These are phyloP conservation scores for Monopis laevigella DNA, from an alignment of 2,888 invertebrate species.

Conservation along the genomic window DNA sequence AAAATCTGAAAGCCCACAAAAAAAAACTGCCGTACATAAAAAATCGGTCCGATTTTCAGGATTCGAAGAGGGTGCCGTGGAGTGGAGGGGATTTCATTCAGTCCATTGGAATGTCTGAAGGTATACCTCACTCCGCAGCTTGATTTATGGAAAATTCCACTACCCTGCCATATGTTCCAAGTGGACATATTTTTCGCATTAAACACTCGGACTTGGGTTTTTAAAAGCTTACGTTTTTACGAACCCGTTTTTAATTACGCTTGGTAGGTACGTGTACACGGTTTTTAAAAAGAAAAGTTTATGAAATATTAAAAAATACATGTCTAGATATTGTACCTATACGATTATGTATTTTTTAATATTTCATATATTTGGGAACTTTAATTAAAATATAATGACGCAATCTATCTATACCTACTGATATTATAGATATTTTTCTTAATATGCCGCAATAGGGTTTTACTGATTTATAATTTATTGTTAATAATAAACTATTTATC, in stretches of 20 bases:
- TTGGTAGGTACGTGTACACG: not conserved
- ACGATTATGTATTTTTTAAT: too few species aligned
- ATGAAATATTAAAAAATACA: too few species aligned
- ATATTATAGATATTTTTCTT: too few species aligned
- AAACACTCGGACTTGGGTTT: slow-evolving; percentile 20
- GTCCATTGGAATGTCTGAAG: slow-evolving; percentile 5
- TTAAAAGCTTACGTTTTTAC: not conserved
- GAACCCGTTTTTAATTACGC: not conserved
- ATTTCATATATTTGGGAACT: not conserved
- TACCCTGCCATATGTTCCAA: slow-evolving; percentile 21
- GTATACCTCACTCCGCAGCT: slow-evolving; percentile 13
- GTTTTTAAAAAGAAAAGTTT: not conserved
- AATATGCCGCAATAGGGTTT: too few species aligned
- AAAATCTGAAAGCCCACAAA: not conserved
- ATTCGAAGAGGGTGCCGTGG: not conserved
- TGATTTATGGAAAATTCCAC: slow-evolving; percentile 36
- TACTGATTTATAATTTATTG: not conserved
- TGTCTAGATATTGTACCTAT: too few species aligned
- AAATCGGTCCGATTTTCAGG: too few species aligned
- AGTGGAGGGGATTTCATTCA: slow-evolving; percentile 8
- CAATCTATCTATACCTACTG: too few species aligned
- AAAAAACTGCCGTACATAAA: not conserved
- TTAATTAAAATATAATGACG: not conserved
- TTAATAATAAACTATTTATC: not conserved
- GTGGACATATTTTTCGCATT: slow-evolving; percentile 44